A percentile compares a stretch with the other conserved stretches of the same genome.
These are phyloP conservation scores for Acromyrmex charruanus DNA, from an alignment of 1,140 invertebrate species.

Conservation along the genomic window DNA sequence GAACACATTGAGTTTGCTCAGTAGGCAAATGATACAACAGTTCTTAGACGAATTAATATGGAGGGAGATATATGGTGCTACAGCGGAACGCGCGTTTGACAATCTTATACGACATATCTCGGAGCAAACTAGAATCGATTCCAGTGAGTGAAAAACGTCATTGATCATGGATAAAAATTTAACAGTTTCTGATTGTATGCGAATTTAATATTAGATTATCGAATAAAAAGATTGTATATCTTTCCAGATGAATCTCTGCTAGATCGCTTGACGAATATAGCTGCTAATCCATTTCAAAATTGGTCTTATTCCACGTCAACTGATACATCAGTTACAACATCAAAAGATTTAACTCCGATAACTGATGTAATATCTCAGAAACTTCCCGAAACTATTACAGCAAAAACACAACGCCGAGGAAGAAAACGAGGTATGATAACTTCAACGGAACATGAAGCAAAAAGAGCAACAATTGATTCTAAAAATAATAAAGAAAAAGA, in stretches of 20 bases:
- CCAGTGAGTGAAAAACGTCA: slow-evolving; percentile 79
- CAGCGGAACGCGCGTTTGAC: slow-evolving; percentile 92
- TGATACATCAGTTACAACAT: slow-evolving; percentile 64
- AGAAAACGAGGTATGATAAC: slow-evolving; percentile 80
- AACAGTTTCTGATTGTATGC: not conserved
- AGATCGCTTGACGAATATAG: slow-evolving; percentile 89
- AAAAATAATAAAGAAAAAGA: slow-evolving; percentile 63
- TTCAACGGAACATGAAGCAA: slow-evolving; percentile 72
- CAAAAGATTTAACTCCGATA: slow-evolving; percentile 61
- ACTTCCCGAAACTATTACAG: slow-evolving; percentile 67
- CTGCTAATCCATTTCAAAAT: slow-evolving; percentile 92
- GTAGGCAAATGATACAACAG: slow-evolving; percentile 94
- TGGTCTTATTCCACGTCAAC: slow-evolving; percentile 88
- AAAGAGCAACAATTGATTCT: slow-evolving; percentile 71
- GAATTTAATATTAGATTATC: not conserved
- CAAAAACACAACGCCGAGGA: slow-evolving; percentile 78
- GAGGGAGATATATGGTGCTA: slow-evolving; percentile 91
- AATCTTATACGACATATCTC: slow-evolving; percentile 93
- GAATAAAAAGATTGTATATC: slow-evolving; percentile 60
- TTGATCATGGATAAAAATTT: not conserved
- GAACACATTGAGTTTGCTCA: slow-evolving; percentile 94
- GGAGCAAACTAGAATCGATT: slow-evolving; percentile 91
- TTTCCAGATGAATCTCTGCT: slow-evolving; percentile 85
- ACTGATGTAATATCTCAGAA: slow-evolving; percentile 44
- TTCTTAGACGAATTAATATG: slow-evolving; percentile 95